Conservation (phyloP, 2,888 invertebrate species). For the Orthosia gothica region DNA sequence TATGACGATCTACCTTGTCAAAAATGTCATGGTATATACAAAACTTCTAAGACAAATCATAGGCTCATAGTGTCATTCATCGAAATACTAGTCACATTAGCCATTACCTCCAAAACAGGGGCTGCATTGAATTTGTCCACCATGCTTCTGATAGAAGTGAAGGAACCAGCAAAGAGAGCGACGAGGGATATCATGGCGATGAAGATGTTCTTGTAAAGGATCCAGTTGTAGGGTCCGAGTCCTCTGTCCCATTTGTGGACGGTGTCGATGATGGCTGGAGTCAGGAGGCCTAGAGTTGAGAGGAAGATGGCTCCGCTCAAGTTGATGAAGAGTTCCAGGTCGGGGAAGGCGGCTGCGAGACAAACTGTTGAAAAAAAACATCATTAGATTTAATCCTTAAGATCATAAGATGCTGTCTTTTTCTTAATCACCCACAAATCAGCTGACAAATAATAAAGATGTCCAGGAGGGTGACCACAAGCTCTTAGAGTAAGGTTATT, state of each 20-base stretch:
- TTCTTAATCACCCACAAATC: not conserved
- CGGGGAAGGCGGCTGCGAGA: constrained; percentile 95
- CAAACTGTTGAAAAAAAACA: constrained; percentile 89
- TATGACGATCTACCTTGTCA: not conserved
- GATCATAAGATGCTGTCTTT: not conserved
- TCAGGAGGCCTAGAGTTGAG: constrained; percentile 94
- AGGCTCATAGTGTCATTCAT: constrained; percentile 58
- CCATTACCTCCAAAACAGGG: constrained; percentile 48
- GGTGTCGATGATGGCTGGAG: constrained; percentile 94
- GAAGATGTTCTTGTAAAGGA: constrained; percentile 93
- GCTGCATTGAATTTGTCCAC: constrained; percentile 75
- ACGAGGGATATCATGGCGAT: constrained; percentile 82
- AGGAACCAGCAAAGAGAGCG: constrained; percentile 86
- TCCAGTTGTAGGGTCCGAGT: constrained; percentile 93
- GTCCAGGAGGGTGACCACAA: no score
- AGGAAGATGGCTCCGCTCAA: constrained; percentile 96
- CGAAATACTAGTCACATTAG: constrained; percentile 57
- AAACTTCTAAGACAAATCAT: constrained; percentile 21
- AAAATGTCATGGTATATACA: constrained; percentile 21
- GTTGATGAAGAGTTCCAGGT: constrained; percentile 96
- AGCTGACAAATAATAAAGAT: not conserved
- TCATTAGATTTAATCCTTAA: not conserved
- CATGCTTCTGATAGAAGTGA: constrained; percentile 83
- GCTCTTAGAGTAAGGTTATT: no score
- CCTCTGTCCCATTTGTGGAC: constrained; percentile 93